Percentiles rank a stretch among this genome's conserved stretches.
phyloP scores from a whole-genome alignment of 2,113 vertebrate genomes.

The Coregonus clupeaformis region DNA sequence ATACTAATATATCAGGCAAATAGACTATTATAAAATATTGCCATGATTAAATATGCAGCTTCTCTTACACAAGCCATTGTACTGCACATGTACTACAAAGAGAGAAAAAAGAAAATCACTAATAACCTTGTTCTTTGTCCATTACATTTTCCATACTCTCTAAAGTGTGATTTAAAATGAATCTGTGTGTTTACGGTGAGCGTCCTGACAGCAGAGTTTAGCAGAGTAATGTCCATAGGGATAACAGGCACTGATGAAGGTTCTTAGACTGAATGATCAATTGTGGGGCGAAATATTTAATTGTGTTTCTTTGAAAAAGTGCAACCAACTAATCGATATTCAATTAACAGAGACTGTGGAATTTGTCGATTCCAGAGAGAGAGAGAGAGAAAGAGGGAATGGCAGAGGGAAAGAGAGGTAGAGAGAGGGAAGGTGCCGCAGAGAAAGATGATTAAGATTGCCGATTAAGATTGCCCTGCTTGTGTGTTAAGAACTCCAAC shows the following conservation, averaged over 20 bases:
- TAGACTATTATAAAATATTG: too few species aligned
- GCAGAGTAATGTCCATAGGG: constrained; percentile 6
- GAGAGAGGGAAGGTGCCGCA: constrained; percentile 4
- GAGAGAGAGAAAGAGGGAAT: not conserved
- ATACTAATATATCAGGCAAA: too few species aligned
- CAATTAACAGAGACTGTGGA: constrained; percentile 55
- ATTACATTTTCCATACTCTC: not conserved
- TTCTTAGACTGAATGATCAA: constrained; percentile 30
- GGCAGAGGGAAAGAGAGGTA: too few species aligned
- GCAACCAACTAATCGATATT: constrained; percentile 67
- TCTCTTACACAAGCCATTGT: not conserved
- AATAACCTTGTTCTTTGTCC: not conserved
- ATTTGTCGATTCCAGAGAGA: constrained; percentile 35
- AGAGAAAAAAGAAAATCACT: not conserved
- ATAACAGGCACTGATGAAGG: constrained; percentile 15
- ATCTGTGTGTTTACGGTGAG: constrained; percentile 6
- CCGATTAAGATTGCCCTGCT: constrained; percentile 51
- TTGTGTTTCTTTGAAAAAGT: constrained; percentile 34
- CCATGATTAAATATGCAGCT: too few species aligned
- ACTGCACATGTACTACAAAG: not conserved
- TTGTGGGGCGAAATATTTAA: constrained; percentile 43
- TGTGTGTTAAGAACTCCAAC: constrained; percentile 30
- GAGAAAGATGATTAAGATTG: constrained; percentile 55
- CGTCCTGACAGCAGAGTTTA: constrained; percentile 18
- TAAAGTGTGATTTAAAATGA: constrained; percentile 24